Evolutionary conservation across 2,113 vertebrate species (phyloP).

Genomic region (Bubo blakistoni): DNA sequence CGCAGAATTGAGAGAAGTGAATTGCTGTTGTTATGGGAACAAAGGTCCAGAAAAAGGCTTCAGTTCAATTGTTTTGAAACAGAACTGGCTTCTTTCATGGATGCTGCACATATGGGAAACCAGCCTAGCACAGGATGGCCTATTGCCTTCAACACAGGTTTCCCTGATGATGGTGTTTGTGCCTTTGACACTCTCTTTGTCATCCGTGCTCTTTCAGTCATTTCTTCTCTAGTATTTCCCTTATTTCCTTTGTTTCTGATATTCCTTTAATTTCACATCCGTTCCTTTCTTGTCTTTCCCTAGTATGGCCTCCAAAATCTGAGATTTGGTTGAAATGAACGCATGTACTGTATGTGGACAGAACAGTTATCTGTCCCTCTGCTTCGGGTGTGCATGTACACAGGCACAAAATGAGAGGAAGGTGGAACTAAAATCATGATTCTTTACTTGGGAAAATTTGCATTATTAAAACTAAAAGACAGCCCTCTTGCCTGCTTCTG

Average conservation of each 20-base stretch:
- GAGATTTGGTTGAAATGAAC: not conserved
- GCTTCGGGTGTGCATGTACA: not conserved
- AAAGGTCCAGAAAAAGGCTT: not conserved
- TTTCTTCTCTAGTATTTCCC: not conserved
- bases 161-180: not conserved
- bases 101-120: not conserved
- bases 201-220: not conserved
- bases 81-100: not conserved
- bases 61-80: not conserved
- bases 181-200: not conserved
- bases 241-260: not conserved
- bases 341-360: not conserved
- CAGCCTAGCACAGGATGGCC: not conserved
- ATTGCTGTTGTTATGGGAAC: conserved; percentile 30
- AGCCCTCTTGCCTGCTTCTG: not conserved
- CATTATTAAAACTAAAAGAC: not conserved
- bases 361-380: not conserved
- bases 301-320: not conserved
- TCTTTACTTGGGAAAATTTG: not conserved
- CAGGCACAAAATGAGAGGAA: not conserved
- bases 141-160: not conserved
- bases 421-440: not conserved
- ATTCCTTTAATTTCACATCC: not conserved
- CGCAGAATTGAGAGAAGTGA: not conserved
- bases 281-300: not conserved